Evolutionary conservation across 1,140 invertebrate species (phyloP).

Genomic region (Luehdorfia chinensis): DNA sequence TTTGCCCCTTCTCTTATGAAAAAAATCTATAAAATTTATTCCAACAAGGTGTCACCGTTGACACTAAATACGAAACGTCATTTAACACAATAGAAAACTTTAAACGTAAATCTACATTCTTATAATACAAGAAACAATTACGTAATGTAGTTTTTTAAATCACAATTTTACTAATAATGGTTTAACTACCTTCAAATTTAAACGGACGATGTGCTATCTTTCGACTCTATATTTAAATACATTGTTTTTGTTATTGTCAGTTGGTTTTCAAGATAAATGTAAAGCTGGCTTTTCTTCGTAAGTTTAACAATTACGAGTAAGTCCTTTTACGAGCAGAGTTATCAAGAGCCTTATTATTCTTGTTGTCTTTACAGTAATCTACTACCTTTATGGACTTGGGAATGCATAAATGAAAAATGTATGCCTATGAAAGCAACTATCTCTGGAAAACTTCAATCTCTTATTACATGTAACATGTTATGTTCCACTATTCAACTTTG

Average conservation of each 20-base stretch:
- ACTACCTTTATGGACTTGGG: slow-evolving; percentile 61
- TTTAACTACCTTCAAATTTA: not conserved
- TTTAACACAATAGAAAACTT: slow-evolving; percentile 1
- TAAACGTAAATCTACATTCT: not conserved
- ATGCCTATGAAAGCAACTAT: slow-evolving; percentile 36
- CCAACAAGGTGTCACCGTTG: too few relatives aligned
- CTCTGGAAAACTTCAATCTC: slow-evolving; percentile 47
- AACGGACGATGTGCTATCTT: not conserved
- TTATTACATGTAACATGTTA: slow-evolving; percentile 77
- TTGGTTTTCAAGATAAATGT: not conserved
- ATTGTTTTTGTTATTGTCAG: not conserved
- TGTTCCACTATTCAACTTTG: slow-evolving; percentile 75
- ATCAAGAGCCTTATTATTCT: too few relatives aligned
- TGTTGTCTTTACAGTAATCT: slow-evolving; percentile 20
- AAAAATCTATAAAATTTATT: too few relatives aligned
- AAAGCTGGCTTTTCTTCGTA: slow-evolving; percentile 1
- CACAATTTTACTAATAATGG: not conserved
- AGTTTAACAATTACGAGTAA: too few relatives aligned
- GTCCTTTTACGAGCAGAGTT: too few relatives aligned
- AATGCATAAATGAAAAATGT: slow-evolving; percentile 55
- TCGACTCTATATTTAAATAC: not conserved
- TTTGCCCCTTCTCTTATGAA: too few relatives aligned
- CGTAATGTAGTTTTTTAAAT: slow-evolving; percentile 2
- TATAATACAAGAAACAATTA: not conserved
- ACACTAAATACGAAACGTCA: too few relatives aligned